Base-by-base conservation (phyloP, 2,113 vertebrate species). In the Cyprinus carpio region DNA sequence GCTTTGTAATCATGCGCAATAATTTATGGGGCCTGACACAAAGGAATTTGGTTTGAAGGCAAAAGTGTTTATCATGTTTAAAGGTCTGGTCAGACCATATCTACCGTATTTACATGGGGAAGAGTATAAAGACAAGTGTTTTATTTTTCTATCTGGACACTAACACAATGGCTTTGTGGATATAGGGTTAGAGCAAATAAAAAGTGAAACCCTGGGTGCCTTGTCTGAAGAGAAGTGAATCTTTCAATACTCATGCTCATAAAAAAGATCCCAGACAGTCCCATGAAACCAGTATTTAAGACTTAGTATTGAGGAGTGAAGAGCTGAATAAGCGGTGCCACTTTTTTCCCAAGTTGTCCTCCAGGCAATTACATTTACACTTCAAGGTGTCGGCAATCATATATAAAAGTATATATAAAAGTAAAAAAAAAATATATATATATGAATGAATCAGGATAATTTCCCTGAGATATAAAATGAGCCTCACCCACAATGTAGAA, bases 1-100 rank as follows among this genome's bases (percentile, higher is more conserved):
- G 96, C 97, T 98, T 97, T 98, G 97, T 94, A 97, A 98, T 98
- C 96, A 97, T 95, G 93, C 92, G 93, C 94, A 93, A 95, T 98
- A 98, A 97, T 94, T 97, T 96, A 96, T 92, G 93, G 93, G 93
- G 93, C 94, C 94, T 97, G 97, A 98, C 97, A 96, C 95, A 94
- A 92, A 97, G 95, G 96, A 98, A 98, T 98, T 96, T 94, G 93
- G 96, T 96, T 96, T 96, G 96, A 97, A 96, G 95, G 95, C 93
- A 92, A 89, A 90, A 90, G 91, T 93, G 94, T 93, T 97, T 94
- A 93, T 96, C 94, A 90, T 92, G 95, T 93, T 93, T 96, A 95
- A 88, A 96, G 96, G 95, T 94, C 91, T 93, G 91, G 94, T 93
- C 94, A 86, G 84, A 79, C 77, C 69, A 76, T 81, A 67, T 90